A percentile compares a stretch with the other conserved stretches of the same genome.
Evolutionary conservation across 2,888 invertebrate genomes (phyloP).

Genomic region (Platycheirus albimanus): DNA sequence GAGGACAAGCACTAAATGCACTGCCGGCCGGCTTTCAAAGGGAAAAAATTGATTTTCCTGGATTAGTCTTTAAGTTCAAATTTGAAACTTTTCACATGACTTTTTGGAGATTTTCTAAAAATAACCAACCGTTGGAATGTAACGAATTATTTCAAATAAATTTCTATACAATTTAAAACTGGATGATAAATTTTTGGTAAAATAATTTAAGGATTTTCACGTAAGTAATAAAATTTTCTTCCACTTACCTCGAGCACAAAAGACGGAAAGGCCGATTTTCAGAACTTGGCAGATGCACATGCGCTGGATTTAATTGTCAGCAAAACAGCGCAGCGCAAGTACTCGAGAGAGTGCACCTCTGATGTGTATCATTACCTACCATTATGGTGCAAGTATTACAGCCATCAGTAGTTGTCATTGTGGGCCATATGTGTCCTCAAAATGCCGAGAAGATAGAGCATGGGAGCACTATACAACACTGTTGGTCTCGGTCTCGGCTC

Average conservation of each 20-base stretch:
- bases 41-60: slow-evolving; percentile 58
- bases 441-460: slow-evolving; percentile 25
- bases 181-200: slow-evolving; percentile 55
- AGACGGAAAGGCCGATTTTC: slow-evolving; percentile 82
- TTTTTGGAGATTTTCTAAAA: slow-evolving; percentile 9
- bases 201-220: slow-evolving; percentile 78
- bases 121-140: slow-evolving; percentile 61
- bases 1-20: slow-evolving; percentile 4
- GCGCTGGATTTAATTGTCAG: slow-evolving; percentile 76
- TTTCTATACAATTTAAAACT: slow-evolving; percentile 26
- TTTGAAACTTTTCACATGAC: slow-evolving; percentile 3
- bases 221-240: slow-evolving; percentile 78
- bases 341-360: slow-evolving; percentile 57
- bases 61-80: slow-evolving; percentile 3
- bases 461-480: slow-evolving; percentile 19
- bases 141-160: slow-evolving; percentile 34
- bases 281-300: slow-evolving; percentile 79
- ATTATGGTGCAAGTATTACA: slow-evolving; percentile 61
- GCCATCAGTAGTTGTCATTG: slow-evolving; percentile 57
- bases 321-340: slow-evolving; percentile 66
- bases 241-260: slow-evolving; percentile 83
- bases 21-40: slow-evolving; percentile 65
- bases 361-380: slow-evolving; percentile 44
- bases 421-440: slow-evolving; percentile 48
- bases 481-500: too few species aligned